These are phyloP conservation scores for Notospermus geniculatus DNA, from an alignment of 1,140 invertebrate genomes.

Conservation along the genomic window DNA sequence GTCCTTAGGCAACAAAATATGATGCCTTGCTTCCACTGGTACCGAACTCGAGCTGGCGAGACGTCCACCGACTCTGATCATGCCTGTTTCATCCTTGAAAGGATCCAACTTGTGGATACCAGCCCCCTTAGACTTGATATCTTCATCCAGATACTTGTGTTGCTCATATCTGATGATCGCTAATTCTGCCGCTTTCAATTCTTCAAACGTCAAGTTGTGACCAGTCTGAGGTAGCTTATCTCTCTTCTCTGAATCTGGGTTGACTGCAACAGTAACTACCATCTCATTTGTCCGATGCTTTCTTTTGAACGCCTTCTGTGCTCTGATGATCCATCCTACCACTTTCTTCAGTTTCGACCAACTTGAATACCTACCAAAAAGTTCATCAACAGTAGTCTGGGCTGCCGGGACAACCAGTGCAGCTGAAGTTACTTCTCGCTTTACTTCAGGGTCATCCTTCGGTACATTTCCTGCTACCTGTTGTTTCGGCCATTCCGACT, in stretches of 20 bases:
- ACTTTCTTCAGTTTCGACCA: too few species aligned
- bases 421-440: too few species aligned
- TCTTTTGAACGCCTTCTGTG: neutral
- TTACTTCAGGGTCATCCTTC: neutral
- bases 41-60: neutral
- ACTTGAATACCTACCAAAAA: too few species aligned
- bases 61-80: neutral
- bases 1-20: conserved; percentile 9
- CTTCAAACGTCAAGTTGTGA: neutral
- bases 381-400: too few species aligned
- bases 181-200: neutral
- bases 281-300: too few species aligned
- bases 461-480: neutral
- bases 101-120: neutral
- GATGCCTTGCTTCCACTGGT: conserved; percentile 1
- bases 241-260: too few species aligned
- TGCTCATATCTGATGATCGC: neutral
- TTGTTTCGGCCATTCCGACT: too few species aligned
- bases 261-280: too few species aligned
- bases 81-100: neutral
- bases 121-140: neutral
- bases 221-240: too few species aligned
- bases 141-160: neutral
- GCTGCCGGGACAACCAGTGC: too few species aligned
- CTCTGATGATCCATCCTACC: neutral